Evolutionary conservation across 1,140 invertebrate genomes (phyloP), one percentile per base, ranked within the genome.

Genomic region (Geopemphigus sp.): DNA sequence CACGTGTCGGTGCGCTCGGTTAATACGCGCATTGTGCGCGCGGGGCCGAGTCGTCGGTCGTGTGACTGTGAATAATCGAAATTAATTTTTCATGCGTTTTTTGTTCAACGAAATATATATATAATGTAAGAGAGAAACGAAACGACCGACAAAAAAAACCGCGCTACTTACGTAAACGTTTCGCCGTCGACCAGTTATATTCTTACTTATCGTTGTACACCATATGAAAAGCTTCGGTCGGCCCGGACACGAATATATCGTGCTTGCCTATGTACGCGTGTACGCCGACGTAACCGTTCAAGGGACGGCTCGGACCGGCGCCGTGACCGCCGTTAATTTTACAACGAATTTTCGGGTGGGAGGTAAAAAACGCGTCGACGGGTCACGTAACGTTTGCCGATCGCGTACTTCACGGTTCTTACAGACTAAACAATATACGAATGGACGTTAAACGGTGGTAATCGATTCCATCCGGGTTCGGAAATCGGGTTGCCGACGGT

Each of bases 61-160:
- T 24, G 22, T 47, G 64, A 68, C 64, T 24, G 64, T 68, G 39
- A 68, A 68, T 68, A 68, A 68, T 68, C 39, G 54, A 32, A 57
- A 70, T 5, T 50, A 15, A 15, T 80, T 53, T 61, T 59, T 22
- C 24, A 50, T 24, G n/a, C 45, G n/a, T n/a, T n/a, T n/a, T n/a
- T n/a, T n/a, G n/a, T n/a, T n/a, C n/a, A n/a, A n/a, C n/a, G n/a
- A n/a, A n/a, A n/a, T n/a, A n/a, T n/a, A n/a, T n/a, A n/a, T n/a
- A n/a, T n/a, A n/a, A 47, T 29, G 17, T 22, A 47, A 45, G 11
- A 22, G n/a, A 1, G 39, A 22, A 47, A 47, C 39, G 32, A 68
- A 39, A 68, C 32, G 47, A 47, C n/a, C n/a, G n/a, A 57, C 1
- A 57, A 57, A 5, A 22, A n/a, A 57, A 22, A n/a, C n/a, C n/a